phyloP scores from a whole-genome alignment of 2,797 vertebrate species.

The Enteromius thamalakanensis region DNA sequence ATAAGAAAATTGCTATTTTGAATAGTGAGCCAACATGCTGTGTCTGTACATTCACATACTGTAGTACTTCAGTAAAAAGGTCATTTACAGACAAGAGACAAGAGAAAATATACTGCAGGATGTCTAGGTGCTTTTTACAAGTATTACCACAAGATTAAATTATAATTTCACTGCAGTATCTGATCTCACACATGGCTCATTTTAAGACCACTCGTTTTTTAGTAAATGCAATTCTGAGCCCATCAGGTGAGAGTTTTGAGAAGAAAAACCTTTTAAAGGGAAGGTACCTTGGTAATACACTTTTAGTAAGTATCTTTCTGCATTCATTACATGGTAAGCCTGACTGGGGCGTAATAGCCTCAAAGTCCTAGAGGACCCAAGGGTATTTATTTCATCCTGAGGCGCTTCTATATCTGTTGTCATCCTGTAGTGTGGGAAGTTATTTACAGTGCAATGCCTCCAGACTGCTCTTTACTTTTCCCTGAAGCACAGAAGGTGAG shows the following conservation, averaged over 20 bases:
- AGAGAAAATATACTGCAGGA: neutral
- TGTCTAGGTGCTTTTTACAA: constrained; percentile 22
- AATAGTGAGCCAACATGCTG: neutral
- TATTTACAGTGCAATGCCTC: constrained; percentile 36
- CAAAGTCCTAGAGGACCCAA: constrained; percentile 15
- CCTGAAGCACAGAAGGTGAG: constrained; percentile 24
- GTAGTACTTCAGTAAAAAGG: neutral
- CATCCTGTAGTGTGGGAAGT: constrained; percentile 24
- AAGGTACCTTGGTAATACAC: constrained; percentile 41
- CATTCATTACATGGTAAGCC: constrained; percentile 38
- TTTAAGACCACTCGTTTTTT: constrained; percentile 46
- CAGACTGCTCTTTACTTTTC: constrained; percentile 30
- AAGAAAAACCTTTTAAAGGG: constrained; percentile 48
- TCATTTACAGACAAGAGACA: constrained; percentile 12
- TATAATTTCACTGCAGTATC: constrained; percentile 19
- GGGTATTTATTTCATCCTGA: constrained; percentile 22
- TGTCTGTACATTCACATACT: neutral
- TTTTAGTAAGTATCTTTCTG: constrained; percentile 41
- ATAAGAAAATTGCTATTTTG: no score
- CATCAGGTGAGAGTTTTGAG: constrained; percentile 52
- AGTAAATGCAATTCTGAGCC: constrained; percentile 55
- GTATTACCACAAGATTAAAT: constrained; percentile 26
- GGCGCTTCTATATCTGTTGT: constrained; percentile 23
- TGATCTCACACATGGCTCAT: constrained; percentile 38
- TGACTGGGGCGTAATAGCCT: constrained; percentile 18